Evolutionary conservation across 2,888 invertebrate species (phyloP), one percentile per base, ranked within the genome.

Genomic region (Saturnia pavonia): DNA sequence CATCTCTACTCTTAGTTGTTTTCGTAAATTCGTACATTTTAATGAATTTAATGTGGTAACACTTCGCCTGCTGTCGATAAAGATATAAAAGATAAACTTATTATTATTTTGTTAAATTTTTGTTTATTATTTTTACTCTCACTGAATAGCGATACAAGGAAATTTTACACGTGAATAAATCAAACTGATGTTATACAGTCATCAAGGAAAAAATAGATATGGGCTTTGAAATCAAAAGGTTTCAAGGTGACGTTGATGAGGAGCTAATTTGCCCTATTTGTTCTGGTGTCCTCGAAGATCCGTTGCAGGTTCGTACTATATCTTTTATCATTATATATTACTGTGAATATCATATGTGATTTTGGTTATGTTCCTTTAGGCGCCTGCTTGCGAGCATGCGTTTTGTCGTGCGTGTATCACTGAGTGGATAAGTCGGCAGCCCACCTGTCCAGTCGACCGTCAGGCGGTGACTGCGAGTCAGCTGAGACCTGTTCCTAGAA

Each of bases 191-290:
- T 83, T 81, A 81, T 76, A 78, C 76, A 80, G 79, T 77, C 75
- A 73, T 75, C 73, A 74, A 80, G 77, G 72, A 78, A 83, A 83
- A 78, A 80, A 85, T 77, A 85, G 86, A 80, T 76, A 99, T 99
- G 99, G 99, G 99, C 85, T 99, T 97, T 95, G 99, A 99, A 94
- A 95, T 98, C 82, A 96, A 96, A 92, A 96, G 99, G 86, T 99
- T 99, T 95, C 97, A 98, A 94, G 98, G 98, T 85, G 97, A 97
- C 89, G 99, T 99, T 79, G 99, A 99, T 92, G 99, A 99, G 94
- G 99, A 99, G 94, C 95, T 99, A 75, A 96, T 99, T 81, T 99
- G 99, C 86, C 97, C 99, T 77, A 99, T 99, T 91, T 99, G 99
- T 92, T 98, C 98, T 75, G 97, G 98, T 77, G 99, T 99, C 76